Base-by-base conservation (phyloP, 2,797 vertebrate species). In the Argya squamiceps region DNA sequence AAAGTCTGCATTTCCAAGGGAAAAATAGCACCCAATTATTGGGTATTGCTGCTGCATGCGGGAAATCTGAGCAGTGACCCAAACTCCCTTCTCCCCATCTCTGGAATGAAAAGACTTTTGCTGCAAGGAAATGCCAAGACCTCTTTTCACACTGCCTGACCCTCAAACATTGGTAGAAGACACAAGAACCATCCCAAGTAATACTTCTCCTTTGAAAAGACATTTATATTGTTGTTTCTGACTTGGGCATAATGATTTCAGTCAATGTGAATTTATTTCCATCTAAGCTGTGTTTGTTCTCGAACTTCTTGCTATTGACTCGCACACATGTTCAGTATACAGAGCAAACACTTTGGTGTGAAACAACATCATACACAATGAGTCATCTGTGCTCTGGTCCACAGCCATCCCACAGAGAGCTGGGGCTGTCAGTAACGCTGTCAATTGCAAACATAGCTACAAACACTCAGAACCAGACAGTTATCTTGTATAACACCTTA, bases 281-380 rank as follows among this genome's bases (percentile, higher is more conserved):
- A 95, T 89, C 55, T 88, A 87, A 86, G 64, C 79, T 92, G 58
- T 96, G 81, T 94, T 96, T 94, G 44, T 79, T 84, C 81, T 93
- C 75, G 26, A 94, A 95, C 49, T 92, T 93, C 86, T 89, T 96
- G 94, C 76, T 97, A 94, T 96, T 97, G 95, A 96, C 91, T 96
- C 11, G 60, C 95, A 96, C 96, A 96, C 93, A 96, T 93, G 89
- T 96, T 97, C 32, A 17, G 88, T 94, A 94, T 92, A 90, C 94
- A 96, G 92, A 97, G 95, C 86, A 97, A 97, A 96, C 92, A 96
- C 77, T 95, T 94, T 21, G 76, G 94, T 95, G 95, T 91, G 96
- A 97, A 97, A 94, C 96, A 97, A 68, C 95, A 97, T 96, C 89
- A 92, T 79, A 97, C 89, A 97, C 89, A 96, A 74, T 97, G 96